Evolutionary conservation across 2,797 vertebrate genomes (phyloP), one percentile per base, ranked within the genome.

Genomic region (Cuculus canorus): DNA sequence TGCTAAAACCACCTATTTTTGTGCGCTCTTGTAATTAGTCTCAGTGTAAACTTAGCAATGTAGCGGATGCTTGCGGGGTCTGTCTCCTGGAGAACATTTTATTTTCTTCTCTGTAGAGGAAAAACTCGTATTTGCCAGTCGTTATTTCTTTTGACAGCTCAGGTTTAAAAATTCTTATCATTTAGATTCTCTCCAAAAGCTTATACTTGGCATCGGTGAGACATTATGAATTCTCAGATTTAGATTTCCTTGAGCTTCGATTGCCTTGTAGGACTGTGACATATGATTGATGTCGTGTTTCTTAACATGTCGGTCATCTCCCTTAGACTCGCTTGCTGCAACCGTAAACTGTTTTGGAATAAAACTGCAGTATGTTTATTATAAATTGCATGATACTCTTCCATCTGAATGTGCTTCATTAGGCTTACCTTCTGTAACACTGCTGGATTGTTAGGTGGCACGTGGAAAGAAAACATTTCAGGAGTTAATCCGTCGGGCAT

Each of bases 401-500:
- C 83, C 68, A 13, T 86, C 86, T 61, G 86, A 89, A 57, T 41
- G 14, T 68, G 94, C 86, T 92, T 96, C 95, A 82, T 96, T 95
- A 94, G 94, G 75, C 80, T 95, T 85, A 56, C 90, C 78, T 96
- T 80, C 91, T 69, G 88, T 53, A 91, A 35, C 87, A 75, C 69
- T 60, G 35, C 52, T 69, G 81, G 88, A 94, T 97, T 88, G 35
- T 93, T 65, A 89, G 96, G 64, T 81, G 86, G 79, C 84, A 57
- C 23, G 63, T 59, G 25, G 92, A 88, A 91, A 77, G 60, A 90
- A 92, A 88, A 91, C 27, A 73, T 72, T 84, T 70, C 88, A 76
- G 82, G 61, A 90, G 84, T 25, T 25, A 71, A 75, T 92, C 76
- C 28, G 17, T 56, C 84, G 89, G 96, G 91, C 85, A 17, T 64